These are phyloP conservation scores for Hippocampus comes DNA, from an alignment of 2,113 vertebrate species.

Conservation along the genomic window DNA sequence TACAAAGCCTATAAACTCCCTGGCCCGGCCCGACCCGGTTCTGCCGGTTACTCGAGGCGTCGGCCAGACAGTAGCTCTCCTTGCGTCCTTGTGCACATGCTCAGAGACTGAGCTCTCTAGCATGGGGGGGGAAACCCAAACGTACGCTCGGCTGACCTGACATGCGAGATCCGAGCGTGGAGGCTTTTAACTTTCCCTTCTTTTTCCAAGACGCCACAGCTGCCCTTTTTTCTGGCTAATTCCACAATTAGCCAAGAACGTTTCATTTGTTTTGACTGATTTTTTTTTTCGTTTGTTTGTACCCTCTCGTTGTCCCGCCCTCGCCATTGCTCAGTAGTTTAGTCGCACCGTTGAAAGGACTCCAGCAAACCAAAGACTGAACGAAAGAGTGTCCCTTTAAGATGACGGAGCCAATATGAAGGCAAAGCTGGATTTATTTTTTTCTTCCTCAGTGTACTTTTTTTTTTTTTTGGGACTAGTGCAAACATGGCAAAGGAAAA, in stretches of 20 bases:
- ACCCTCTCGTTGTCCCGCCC: slow-evolving; percentile 51
- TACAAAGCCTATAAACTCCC: slow-evolving; percentile 74
- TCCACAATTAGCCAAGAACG: slow-evolving; percentile 63
- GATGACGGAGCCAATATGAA: slow-evolving; percentile 55
- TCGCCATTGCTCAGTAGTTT: slow-evolving; percentile 56
- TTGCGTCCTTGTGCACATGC: slow-evolving; percentile 75
- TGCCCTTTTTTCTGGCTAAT: slow-evolving; percentile 60
- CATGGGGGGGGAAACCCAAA: slow-evolving; percentile 63
- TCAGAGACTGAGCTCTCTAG: slow-evolving; percentile 83
- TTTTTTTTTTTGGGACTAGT: slow-evolving; percentile 31
- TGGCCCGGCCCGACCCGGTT: slow-evolving; percentile 60
- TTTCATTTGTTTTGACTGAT: slow-evolving; percentile 34
- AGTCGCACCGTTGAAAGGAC: slow-evolving; percentile 51
- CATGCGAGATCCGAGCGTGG: slow-evolving; percentile 49
- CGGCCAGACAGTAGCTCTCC: slow-evolving; percentile 78
- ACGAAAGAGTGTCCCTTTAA: slow-evolving; percentile 73
- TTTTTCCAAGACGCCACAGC: slow-evolving; percentile 49
- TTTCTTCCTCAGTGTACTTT: slow-evolving; percentile 43
- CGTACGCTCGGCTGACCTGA: slow-evolving; percentile 66
- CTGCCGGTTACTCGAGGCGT: slow-evolving; percentile 47
- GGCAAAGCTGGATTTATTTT: slow-evolving; percentile 46
- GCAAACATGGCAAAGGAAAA: slow-evolving; percentile 31
- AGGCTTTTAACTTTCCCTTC: slow-evolving; percentile 46
- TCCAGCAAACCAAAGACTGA: slow-evolving; percentile 76
- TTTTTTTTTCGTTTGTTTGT: slow-evolving; percentile 30